Conservation (phyloP, 2,113 vertebrate species). For the Eulemur macaco region DNA sequence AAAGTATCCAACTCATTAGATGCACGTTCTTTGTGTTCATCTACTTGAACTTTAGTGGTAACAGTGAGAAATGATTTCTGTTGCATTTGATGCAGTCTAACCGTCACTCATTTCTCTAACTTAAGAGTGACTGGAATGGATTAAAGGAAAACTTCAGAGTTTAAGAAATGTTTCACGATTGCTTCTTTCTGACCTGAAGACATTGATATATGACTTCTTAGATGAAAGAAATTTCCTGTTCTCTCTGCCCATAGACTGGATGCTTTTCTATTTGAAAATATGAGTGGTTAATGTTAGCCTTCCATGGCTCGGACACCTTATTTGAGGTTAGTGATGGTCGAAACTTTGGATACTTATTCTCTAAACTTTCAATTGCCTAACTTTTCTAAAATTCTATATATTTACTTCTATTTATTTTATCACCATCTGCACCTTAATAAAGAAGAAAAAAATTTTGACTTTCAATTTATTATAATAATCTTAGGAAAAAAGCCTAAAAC, state of each 20-base stretch:
- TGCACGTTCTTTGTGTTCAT: conserved; percentile 49
- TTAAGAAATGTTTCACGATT: conserved; percentile 79
- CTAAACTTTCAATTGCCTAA: conserved; percentile 25
- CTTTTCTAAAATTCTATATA: not conserved
- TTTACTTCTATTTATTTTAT: not conserved
- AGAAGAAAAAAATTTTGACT: not conserved
- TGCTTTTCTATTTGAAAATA: conserved; percentile 66
- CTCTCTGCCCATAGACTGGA: conserved; percentile 42
- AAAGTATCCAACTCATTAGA: not conserved
- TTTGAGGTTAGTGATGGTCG: conserved; percentile 59
- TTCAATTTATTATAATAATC: not conserved
- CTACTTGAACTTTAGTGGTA: conserved; percentile 65
- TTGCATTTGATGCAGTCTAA: conserved; percentile 71
- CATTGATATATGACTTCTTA: conserved; percentile 73
- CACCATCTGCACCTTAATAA: not conserved
- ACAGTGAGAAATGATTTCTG: conserved; percentile 77
- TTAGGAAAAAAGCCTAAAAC: not conserved
- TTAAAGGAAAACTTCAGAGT: conserved; percentile 79
- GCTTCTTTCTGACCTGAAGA: conserved; percentile 74
- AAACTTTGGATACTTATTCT: conserved; percentile 45
- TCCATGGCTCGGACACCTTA: conserved; percentile 45
- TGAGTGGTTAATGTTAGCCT: conserved; percentile 56
- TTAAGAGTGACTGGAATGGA: conserved; percentile 76
- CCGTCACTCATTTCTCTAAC: conserved; percentile 72
- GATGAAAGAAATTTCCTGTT: conserved; percentile 71